Evolutionary conservation across 2,797 vertebrate species (phyloP).

Genomic region (Hirundo rustica): DNA sequence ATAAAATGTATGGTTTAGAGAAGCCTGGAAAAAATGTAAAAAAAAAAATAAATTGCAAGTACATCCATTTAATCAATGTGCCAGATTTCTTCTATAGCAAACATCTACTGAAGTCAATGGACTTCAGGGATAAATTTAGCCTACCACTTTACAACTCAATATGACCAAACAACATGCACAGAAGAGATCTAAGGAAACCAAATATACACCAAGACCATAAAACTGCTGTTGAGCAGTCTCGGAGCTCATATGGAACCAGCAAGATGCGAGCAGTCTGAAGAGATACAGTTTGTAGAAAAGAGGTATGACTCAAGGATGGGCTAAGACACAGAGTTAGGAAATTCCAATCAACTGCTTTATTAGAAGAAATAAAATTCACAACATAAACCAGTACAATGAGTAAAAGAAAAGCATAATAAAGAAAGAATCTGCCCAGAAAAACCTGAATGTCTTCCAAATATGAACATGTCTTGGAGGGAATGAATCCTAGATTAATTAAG

Average conservation of each 20-base stretch:
- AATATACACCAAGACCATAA: slow-evolving; percentile 15
- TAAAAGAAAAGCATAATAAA: background rate
- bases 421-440: background rate
- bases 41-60: background rate
- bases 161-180: slow-evolving; percentile 27
- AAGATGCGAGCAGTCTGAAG: background rate
- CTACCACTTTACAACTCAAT: slow-evolving; percentile 20
- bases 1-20: background rate
- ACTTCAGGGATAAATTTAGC: slow-evolving; percentile 53
- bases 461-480: background rate
- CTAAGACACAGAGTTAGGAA: background rate
- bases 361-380: slow-evolving; percentile 31
- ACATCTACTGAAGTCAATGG: slow-evolving; percentile 24
- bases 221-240: slow-evolving; percentile 9
- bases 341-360: slow-evolving; percentile 45
- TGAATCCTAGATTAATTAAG: background rate
- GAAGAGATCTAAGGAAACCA: slow-evolving; percentile 24
- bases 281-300: slow-evolving; percentile 2
- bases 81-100: slow-evolving; percentile 29
- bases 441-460: background rate
- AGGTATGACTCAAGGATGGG: background rate
- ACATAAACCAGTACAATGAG: background rate
- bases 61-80: slow-evolving; percentile 1
- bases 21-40: background rate
- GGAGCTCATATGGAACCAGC: background rate